Conservation (phyloP, 2,888 invertebrate species). For the Pyrochroa serraticornis region DNA sequence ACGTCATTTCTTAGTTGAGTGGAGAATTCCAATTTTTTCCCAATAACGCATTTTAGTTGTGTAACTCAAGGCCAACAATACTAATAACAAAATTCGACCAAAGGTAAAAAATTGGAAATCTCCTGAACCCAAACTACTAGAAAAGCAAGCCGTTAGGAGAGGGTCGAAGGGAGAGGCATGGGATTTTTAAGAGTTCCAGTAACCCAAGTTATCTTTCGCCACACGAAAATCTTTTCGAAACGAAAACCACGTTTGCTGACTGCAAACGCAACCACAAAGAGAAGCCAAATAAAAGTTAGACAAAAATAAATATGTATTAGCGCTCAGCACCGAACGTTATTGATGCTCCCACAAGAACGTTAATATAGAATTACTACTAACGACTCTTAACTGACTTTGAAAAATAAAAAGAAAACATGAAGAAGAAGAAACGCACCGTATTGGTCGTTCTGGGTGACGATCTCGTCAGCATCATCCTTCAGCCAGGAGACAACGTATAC, state of each 20-base stretch:
- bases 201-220: conserved; percentile 17
- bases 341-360: neutral
- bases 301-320: too few relatives aligned
- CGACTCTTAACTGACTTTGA: neutral
- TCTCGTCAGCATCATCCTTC: conserved; percentile 74
- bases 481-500: conserved; percentile 86
- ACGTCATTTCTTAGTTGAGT: too few relatives aligned
- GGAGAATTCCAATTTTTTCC: too few relatives aligned
- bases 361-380: neutral
- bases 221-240: neutral
- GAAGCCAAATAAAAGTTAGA: too few relatives aligned
- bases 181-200: conserved; percentile 24
- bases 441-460: conserved; percentile 57
- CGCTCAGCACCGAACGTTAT: neutral
- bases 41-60: too few relatives aligned
- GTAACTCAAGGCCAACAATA: too few relatives aligned
- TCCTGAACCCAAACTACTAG: neutral
- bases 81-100: neutral
- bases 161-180: conserved; percentile 3
- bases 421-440: conserved; percentile 47
- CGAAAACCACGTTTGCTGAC: too few relatives aligned
- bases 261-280: too few relatives aligned
- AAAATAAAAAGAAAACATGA: neutral
- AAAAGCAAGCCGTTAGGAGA: conserved; percentile 15
- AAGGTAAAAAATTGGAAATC: neutral